Conservation (phyloP, 2,888 invertebrate genomes). For the Apodemia duryi region DNA sequence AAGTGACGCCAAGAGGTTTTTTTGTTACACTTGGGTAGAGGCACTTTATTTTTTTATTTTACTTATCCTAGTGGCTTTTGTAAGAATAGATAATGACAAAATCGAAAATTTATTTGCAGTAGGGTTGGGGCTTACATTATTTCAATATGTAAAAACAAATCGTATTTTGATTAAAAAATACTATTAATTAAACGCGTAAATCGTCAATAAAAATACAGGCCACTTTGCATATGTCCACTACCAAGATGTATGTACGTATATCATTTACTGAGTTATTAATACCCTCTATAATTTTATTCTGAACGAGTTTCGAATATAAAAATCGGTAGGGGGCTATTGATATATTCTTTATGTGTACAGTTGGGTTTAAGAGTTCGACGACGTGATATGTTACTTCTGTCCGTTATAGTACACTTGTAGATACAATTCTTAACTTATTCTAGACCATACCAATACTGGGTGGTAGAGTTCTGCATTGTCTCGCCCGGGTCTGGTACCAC, state of each 20-base stretch:
- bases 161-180: slow-evolving; percentile 29
- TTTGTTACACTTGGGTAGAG: no score
- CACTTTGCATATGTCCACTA: slow-evolving; percentile 51
- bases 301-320: slow-evolving; percentile 66
- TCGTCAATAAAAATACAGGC: slow-evolving; percentile 36
- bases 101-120: no score
- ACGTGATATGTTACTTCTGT: slow-evolving; percentile 31
- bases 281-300: slow-evolving; percentile 69
- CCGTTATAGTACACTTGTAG: slow-evolving; percentile 34
- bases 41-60: no score
- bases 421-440: background rate
- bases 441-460: no score
- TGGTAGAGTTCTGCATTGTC: no score
- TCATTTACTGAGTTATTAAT: slow-evolving; percentile 66
- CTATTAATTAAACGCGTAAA: slow-evolving; percentile 51
- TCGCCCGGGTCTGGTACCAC: no score
- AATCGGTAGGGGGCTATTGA: slow-evolving; percentile 65
- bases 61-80: no score
- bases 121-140: no score
- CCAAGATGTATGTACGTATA: slow-evolving; percentile 50
- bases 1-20: no score
- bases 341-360: slow-evolving; percentile 53
- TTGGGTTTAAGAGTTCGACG: slow-evolving; percentile 46
- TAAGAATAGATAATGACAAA: no score
- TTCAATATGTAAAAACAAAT: slow-evolving; percentile 1